A percentile compares a stretch with the other conserved stretches of the same genome.
phyloP scores from a whole-genome alignment of 2,888 invertebrate species.

The Trimorus sp. region DNA sequence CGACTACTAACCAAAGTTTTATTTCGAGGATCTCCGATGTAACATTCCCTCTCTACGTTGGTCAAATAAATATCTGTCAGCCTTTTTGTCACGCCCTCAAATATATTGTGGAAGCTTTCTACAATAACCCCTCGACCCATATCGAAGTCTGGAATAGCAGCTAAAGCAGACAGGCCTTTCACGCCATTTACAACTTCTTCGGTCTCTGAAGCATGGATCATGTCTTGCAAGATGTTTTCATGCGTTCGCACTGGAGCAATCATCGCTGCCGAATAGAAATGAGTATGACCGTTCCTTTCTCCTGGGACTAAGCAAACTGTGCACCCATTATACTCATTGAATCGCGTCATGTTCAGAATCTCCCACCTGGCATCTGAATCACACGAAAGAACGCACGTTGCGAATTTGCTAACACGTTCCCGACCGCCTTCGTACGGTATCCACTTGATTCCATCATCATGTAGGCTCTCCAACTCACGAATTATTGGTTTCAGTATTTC shows the following conservation, averaged over 20 bases:
- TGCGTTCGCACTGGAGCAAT: slow-evolving; percentile 19
- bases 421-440: slow-evolving; percentile 18
- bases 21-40: too few species aligned
- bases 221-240: neutral
- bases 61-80: too few species aligned
- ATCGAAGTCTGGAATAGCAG: too few species aligned
- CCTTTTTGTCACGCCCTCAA: too few species aligned
- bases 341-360: slow-evolving; percentile 29
- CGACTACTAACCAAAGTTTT: too few species aligned
- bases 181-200: neutral
- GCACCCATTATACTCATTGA: slow-evolving; percentile 35
- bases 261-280: slow-evolving; percentile 8
- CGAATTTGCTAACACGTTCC: slow-evolving; percentile 13
- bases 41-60: too few species aligned
- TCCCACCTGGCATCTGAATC: slow-evolving; percentile 21
- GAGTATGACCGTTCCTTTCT: slow-evolving; percentile 1
- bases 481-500: slow-evolving; percentile 25
- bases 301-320: slow-evolving; percentile 29
- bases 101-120: too few species aligned
- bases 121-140: too few species aligned
- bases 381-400: slow-evolving; percentile 4
- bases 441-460: slow-evolving; percentile 11
- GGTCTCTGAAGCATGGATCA: slow-evolving; percentile 19
- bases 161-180: too few species aligned
- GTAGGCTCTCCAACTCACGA: slow-evolving; percentile 1